These are phyloP conservation scores for Abscondita cerata DNA, from an alignment of 2,888 invertebrate genomes.

Conservation along the genomic window DNA sequence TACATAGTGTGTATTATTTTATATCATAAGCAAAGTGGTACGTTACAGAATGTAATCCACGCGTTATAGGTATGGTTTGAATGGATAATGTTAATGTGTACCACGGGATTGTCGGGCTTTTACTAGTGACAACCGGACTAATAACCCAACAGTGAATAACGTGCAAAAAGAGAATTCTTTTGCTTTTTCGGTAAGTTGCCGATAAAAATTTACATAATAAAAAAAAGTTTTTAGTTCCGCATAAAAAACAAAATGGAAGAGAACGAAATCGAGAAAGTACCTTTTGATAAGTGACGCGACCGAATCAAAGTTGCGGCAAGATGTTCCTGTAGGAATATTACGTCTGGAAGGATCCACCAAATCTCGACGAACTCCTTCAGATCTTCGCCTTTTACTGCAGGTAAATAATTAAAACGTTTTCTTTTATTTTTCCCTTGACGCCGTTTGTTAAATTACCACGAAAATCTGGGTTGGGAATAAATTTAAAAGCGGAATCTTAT, in stretches of 20 bases:
- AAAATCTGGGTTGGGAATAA: slow-evolving; percentile 41
- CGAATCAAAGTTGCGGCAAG: slow-evolving; percentile 37
- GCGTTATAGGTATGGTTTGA: slow-evolving; percentile 45
- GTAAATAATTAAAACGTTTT: slow-evolving; percentile 37
- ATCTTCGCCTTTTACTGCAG: slow-evolving; percentile 49
- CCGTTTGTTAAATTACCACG: slow-evolving; percentile 33
- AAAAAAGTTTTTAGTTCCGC: too few relatives aligned
- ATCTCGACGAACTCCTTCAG: slow-evolving; percentile 51
- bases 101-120: slow-evolving; percentile 32
- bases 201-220: too few relatives aligned
- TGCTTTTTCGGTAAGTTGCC: too few relatives aligned
- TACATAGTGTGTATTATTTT: background rate
- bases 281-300: slow-evolving; percentile 24
- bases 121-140: slow-evolving; percentile 19
- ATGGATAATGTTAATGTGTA: slow-evolving; percentile 44
- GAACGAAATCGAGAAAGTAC: slow-evolving; percentile 29
- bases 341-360: slow-evolving; percentile 54
- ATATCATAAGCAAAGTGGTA: slow-evolving; percentile 29
- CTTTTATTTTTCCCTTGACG: slow-evolving; percentile 32
- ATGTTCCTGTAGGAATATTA: slow-evolving; percentile 55
- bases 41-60: slow-evolving; percentile 32
- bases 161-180: background rate
- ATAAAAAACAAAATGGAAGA: slow-evolving; percentile 25
- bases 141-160: slow-evolving; percentile 18
- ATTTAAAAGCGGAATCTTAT: slow-evolving; percentile 39